phyloP scores from a whole-genome alignment of 1,140 invertebrate genomes.

The Trichoplusia ni region DNA sequence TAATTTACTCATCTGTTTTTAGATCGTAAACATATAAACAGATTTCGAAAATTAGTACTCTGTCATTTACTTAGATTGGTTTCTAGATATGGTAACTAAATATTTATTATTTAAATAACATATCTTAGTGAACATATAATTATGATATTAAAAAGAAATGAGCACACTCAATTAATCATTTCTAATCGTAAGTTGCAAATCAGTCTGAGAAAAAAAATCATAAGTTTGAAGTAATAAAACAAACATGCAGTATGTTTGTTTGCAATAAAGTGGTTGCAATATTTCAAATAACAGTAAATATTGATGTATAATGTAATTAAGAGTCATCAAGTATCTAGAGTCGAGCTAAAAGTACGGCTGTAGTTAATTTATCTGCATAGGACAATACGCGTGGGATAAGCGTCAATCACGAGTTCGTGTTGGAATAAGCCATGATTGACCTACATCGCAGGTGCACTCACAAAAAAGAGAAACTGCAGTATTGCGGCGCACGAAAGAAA shows the following conservation, averaged over 20 bases:
- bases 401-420: conserved; percentile 61
- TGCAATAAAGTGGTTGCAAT: too few relatives aligned
- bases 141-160: too few relatives aligned
- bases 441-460: conserved; percentile 73
- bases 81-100: neutral
- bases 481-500: conserved; percentile 72
- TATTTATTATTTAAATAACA: neutral
- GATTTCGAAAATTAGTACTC: neutral
- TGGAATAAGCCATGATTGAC: conserved; percentile 67
- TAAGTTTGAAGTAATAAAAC: too few relatives aligned
- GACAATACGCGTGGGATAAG: conserved; percentile 49
- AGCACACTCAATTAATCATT: too few relatives aligned
- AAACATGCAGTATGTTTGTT: too few relatives aligned
- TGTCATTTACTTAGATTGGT: neutral
- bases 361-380: conserved; percentile 7
- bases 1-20: conserved; percentile 10
- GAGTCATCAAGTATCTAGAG: too few relatives aligned
- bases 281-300: too few relatives aligned
- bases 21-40: neutral
- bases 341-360: too few relatives aligned
- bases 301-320: too few relatives aligned
- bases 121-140: neutral
- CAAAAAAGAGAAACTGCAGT: conserved; percentile 76
- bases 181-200: too few relatives aligned
- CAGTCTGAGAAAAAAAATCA: too few relatives aligned